Percentiles rank a stretch among this genome's conserved stretches.
Evolutionary conservation across 2,797 vertebrate genomes (phyloP).

Genomic region (Galagoides demidoff): DNA sequence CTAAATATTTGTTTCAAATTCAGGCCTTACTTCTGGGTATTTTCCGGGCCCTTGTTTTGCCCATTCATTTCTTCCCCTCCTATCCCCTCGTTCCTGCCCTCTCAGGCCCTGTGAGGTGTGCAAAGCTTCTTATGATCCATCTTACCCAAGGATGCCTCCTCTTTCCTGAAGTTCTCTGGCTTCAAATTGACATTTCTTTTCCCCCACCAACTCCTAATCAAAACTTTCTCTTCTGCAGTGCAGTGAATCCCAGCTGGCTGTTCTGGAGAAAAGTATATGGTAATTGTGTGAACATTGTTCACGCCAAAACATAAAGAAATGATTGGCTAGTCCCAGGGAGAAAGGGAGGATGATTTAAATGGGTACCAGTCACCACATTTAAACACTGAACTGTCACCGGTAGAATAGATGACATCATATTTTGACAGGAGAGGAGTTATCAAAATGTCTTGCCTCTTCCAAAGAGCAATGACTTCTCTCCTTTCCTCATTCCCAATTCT

Average conservation of each 20-base stretch:
- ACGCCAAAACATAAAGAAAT: not conserved
- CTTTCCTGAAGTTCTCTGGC: not conserved
- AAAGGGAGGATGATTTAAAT: not conserved
- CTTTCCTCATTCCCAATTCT: not conserved
- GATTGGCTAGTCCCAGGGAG: not conserved
- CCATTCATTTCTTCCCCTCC: too few species aligned
- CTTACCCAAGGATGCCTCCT: not conserved
- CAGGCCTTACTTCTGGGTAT: not conserved
- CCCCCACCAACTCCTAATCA: too few species aligned
- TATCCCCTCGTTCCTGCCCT: not conserved
- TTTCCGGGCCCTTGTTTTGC: not conserved
- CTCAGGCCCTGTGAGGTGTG: too few species aligned
- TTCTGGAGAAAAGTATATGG: not conserved
- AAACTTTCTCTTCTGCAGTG: not conserved
- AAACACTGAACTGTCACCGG: not conserved
- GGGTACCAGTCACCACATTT: not conserved
- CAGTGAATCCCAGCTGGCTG: not conserved
- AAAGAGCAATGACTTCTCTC: not conserved
- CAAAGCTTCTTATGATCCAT: not conserved
- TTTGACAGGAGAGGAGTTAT: not conserved
- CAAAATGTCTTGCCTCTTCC: not conserved
- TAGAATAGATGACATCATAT: fast-evolving
- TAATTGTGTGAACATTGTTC: not conserved
- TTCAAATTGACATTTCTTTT: not conserved
- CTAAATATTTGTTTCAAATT: not conserved